A percentile compares a stretch with the other conserved stretches of the same genome.
Conservation (phyloP, 1,140 invertebrate species). For the Sinella curviseta region DNA sequence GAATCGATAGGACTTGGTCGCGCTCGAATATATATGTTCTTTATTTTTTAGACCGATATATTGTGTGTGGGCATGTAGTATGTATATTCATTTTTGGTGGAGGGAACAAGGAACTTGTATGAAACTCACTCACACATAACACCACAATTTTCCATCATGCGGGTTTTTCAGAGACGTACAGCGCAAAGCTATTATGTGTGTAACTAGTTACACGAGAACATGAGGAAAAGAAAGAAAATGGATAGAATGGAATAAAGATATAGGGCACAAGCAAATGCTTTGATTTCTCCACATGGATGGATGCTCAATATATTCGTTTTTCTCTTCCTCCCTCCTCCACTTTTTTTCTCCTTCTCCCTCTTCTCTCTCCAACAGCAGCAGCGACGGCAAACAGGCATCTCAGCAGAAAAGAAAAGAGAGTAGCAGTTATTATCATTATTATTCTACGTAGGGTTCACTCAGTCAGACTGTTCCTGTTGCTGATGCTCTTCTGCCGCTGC, state of each 20-base stretch:
- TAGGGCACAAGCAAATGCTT: constrained; percentile 9
- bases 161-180: too few relatives aligned
- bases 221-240: too few relatives aligned
- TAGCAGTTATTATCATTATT: constrained; percentile 16
- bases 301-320: background rate
- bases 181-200: too few relatives aligned
- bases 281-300: constrained; percentile 5
- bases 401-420: too few relatives aligned
- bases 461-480: background rate
- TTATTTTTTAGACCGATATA: too few relatives aligned
- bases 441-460: background rate
- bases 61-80: too few relatives aligned
- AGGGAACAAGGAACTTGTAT: background rate
- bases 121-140: too few relatives aligned
- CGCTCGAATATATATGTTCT: background rate
- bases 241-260: background rate
- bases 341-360: background rate
- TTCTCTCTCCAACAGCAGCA: background rate
- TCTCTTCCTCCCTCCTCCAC: background rate
- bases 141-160: too few relatives aligned
- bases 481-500: too few relatives aligned
- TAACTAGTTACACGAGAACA: too few relatives aligned
- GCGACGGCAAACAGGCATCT: too few relatives aligned
- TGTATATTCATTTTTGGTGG: background rate
- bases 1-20: background rate